Percentiles rank a stretch among this genome's conserved stretches.
These are phyloP conservation scores for Bacillus rossius DNA, from an alignment of 1,140 invertebrate genomes.

Conservation along the genomic window DNA sequence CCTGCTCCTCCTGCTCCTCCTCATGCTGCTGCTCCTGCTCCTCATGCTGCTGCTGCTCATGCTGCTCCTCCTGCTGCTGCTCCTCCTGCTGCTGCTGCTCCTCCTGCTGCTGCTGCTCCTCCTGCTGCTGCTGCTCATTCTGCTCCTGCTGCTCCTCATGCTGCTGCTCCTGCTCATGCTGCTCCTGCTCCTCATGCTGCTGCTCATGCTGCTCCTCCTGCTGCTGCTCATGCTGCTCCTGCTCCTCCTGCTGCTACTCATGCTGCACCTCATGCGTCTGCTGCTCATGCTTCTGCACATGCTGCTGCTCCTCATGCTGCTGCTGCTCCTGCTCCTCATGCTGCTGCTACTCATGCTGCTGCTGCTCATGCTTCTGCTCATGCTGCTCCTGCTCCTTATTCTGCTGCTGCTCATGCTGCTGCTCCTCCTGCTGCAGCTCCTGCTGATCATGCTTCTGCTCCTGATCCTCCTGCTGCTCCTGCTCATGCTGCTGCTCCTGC, in stretches of 20 bases:
- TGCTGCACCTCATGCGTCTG: not conserved
- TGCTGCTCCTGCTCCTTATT: not conserved
- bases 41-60: no score
- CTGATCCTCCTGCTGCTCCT: not conserved
- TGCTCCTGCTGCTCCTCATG: not conserved
- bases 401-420: not conserved
- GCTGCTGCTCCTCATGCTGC: no score
- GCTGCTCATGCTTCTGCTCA: no score
- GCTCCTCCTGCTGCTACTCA: not conserved
- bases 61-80: no score
- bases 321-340: not conserved
- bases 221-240: not conserved
- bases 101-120: not conserved
- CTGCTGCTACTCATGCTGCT: not conserved
- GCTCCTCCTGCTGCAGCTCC: not conserved
- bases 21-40: no score
- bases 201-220: not conserved
- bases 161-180: not conserved
- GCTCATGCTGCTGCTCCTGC: not conserved
- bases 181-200: not conserved
- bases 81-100: not conserved
- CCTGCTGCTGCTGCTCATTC: not conserved
- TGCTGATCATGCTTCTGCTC: not conserved
- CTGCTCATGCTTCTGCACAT: no score
- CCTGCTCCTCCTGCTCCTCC: no score